phyloP scores from a whole-genome alignment of 2,888 invertebrate species.

The Lottia scabra region DNA sequence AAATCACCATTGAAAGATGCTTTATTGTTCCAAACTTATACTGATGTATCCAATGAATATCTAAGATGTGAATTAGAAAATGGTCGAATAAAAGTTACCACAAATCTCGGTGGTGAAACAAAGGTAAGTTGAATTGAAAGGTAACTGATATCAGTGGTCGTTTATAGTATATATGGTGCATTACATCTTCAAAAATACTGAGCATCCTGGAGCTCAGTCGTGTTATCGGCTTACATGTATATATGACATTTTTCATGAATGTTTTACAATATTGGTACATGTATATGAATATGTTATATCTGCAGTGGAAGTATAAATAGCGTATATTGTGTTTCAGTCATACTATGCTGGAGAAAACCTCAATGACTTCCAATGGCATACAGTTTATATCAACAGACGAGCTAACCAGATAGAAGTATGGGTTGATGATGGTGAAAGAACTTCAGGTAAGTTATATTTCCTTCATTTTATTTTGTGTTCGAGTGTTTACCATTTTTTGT shows the following conservation, averaged over 20 bases:
- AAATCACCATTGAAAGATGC: constrained; percentile 56
- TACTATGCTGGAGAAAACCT: constrained; percentile 47
- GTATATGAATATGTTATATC: no score
- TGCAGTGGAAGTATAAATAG: no score
- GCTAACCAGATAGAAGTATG: constrained; percentile 60
- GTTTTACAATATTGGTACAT: neutral
- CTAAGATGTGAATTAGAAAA: constrained; percentile 55
- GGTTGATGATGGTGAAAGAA: constrained; percentile 53
- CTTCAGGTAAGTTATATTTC: constrained; percentile 14
- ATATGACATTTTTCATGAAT: no score
- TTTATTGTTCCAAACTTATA: constrained; percentile 59
- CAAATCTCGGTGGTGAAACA: constrained; percentile 49
- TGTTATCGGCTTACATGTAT: no score
- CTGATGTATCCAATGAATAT: constrained; percentile 44
- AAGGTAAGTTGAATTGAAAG: constrained; percentile 30
- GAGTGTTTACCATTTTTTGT: no score
- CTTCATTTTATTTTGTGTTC: neutral
- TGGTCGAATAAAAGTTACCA: constrained; percentile 54
- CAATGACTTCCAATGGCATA: constrained; percentile 67
- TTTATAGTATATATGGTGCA: no score
- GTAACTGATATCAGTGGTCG: no score
- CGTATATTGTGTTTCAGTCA: constrained; percentile 35
- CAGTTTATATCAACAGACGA: constrained; percentile 60
- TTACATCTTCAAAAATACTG: no score
- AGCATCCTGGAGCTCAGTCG: no score